A percentile compares a stretch with the other conserved stretches of the same genome.
Conservation (phyloP, 2,797 vertebrate species). For the Champsocephalus gunnari region DNA sequence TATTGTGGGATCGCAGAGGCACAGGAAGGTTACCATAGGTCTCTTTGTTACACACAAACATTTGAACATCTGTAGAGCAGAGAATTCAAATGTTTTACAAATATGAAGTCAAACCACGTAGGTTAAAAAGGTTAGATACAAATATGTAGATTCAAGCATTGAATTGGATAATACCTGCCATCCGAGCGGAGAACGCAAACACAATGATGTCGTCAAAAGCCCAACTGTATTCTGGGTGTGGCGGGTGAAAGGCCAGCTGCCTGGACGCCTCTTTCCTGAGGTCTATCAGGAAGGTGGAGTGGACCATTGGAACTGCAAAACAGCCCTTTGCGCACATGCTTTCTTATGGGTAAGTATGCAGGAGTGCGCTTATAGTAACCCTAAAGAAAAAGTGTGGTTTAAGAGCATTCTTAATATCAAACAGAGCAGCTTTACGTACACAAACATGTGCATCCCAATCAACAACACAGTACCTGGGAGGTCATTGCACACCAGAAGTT, state of each 20-base stretch:
- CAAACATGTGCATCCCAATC: neutral
- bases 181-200: constrained; percentile 92
- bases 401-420: constrained; percentile 7
- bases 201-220: constrained; percentile 96
- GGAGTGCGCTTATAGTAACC: constrained; percentile 94
- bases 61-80: constrained; percentile 88
- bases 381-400: constrained; percentile 67
- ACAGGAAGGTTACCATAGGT: constrained; percentile 90
- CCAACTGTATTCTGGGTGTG: constrained; percentile 91
- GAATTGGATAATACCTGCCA: constrained; percentile 84
- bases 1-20: constrained; percentile 89
- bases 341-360: constrained; percentile 92
- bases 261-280: constrained; percentile 89
- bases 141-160: neutral
- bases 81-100: neutral
- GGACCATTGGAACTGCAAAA: constrained; percentile 95
- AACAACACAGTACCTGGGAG: constrained; percentile 84
- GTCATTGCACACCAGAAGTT: constrained; percentile 99
- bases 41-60: constrained; percentile 93
- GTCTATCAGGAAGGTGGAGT: constrained; percentile 94
- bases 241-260: constrained; percentile 90
- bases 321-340: constrained; percentile 88
- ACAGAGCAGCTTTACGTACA: neutral
- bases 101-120: neutral
- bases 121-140: neutral